Evolutionary conservation across 2,888 invertebrate genomes (phyloP), one percentile per base, ranked within the genome.

Genomic region (Hypena proboscidalis): DNA sequence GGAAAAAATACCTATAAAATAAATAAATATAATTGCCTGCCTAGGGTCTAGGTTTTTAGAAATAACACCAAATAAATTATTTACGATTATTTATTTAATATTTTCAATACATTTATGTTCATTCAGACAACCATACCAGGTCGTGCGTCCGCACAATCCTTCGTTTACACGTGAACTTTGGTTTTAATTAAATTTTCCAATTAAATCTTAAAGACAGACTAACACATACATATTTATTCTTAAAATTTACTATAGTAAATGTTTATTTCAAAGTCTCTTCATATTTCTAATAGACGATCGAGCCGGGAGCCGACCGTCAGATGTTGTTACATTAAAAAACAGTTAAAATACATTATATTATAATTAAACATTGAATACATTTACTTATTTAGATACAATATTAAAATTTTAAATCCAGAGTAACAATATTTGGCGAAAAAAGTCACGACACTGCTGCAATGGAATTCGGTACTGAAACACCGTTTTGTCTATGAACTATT

Each of bases 81-180:
- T 65, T 84, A 81, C 73, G 76, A 80, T 85, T 78, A 85, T 85
- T 87, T 85, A 86, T 85, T 85, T 73, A 63, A 77, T 76, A 80
- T 79, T 59, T 77, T 63, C 62, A 79, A 79, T 81, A 82, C 80
- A 81, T 80, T 74, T 70, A 80, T 70, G 55, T 58, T 74, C 61
- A 68, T 70, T 71, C 73, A 74, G 77, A 81, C 80, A 82, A 81
- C 79, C 78, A 68, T 73, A 64, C 55, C 53, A 58, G 66, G 55
- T 44, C 21, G 59, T 45, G 65, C 69, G 29, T 50, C 7, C 30
- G 55, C 61, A 44, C 45, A 35, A 38, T 58, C 61, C 59, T 60
- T 60, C 47, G 48, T 49, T 54, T 58, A 62, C 65, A 65, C 63
- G 49, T 63, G 64, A 67, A 70, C 74, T 75, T 74, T 75, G 73